Percentiles rank a stretch among this genome's conserved stretches.
phyloP scores from a whole-genome alignment of 2,797 vertebrate genomes.

The Scolopax rusticola region DNA sequence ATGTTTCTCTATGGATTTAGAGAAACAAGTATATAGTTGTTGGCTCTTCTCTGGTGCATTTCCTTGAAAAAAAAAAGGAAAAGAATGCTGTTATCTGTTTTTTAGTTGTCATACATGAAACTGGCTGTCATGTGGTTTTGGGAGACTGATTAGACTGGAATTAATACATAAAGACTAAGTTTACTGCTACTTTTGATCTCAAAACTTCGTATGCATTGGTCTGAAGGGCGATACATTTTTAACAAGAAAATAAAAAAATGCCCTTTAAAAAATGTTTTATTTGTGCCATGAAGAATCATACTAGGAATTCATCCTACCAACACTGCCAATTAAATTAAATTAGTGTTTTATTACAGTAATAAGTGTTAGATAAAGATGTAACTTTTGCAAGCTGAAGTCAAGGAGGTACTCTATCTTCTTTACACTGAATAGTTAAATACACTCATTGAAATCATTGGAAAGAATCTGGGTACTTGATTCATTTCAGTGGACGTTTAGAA shows the following conservation, averaged over 20 bases:
- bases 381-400: background rate
- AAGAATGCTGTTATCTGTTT: background rate
- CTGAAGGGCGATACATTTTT: background rate
- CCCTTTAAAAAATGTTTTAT: background rate
- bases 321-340: background rate
- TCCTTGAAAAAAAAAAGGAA: background rate
- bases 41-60: background rate
- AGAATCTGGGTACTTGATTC: background rate
- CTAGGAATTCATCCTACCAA: background rate
- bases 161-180: background rate
- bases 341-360: background rate
- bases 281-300: background rate
- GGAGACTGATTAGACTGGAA: background rate
- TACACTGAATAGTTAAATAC: background rate
- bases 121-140: background rate
- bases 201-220: background rate
- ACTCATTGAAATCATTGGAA: background rate
- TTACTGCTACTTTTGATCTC: background rate
- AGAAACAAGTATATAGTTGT: background rate
- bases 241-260: background rate
- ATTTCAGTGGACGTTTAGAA: constrained; percentile 5
- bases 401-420: background rate
- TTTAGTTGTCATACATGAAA: background rate
- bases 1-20: background rate
- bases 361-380: background rate